Evolutionary conservation across 2,113 vertebrate species (phyloP).

Genomic region (Microtus richardsoni): DNA sequence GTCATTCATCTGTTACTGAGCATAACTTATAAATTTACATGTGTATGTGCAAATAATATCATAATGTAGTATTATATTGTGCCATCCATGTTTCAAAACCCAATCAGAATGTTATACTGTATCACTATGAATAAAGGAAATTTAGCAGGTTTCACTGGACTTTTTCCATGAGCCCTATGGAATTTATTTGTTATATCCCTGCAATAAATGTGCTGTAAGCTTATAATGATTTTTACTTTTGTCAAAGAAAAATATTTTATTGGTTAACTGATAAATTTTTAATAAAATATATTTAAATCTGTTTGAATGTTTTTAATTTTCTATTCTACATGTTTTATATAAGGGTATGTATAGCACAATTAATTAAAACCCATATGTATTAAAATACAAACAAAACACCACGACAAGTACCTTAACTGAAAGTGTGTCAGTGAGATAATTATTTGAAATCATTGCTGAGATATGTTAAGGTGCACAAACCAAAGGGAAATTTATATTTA

Average conservation of each 20-base stretch:
- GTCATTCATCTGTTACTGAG: background rate
- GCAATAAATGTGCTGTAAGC: slow-evolving; percentile 21
- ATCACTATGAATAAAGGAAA: background rate
- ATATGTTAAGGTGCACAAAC: background rate
- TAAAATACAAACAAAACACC: too few species aligned
- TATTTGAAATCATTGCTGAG: slow-evolving; percentile 42
- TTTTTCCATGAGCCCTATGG: background rate
- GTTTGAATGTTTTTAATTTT: background rate
- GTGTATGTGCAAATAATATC: background rate
- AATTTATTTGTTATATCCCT: background rate
- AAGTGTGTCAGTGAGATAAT: background rate
- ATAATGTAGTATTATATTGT: background rate
- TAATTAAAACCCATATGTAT: too few species aligned
- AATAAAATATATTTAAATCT: slow-evolving; percentile 27
- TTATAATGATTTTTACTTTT: background rate
- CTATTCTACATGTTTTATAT: slow-evolving; percentile 11
- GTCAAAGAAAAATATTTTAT: background rate
- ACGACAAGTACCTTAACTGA: background rate
- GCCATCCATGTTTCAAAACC: background rate
- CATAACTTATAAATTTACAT: background rate
- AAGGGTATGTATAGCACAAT: background rate
- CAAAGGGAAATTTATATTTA: slow-evolving; percentile 3
- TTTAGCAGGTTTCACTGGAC: background rate
- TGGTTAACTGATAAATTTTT: background rate
- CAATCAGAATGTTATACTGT: background rate